Conservation (phyloP, 1,140 invertebrate genomes). For the Drosophila subobscura region DNA sequence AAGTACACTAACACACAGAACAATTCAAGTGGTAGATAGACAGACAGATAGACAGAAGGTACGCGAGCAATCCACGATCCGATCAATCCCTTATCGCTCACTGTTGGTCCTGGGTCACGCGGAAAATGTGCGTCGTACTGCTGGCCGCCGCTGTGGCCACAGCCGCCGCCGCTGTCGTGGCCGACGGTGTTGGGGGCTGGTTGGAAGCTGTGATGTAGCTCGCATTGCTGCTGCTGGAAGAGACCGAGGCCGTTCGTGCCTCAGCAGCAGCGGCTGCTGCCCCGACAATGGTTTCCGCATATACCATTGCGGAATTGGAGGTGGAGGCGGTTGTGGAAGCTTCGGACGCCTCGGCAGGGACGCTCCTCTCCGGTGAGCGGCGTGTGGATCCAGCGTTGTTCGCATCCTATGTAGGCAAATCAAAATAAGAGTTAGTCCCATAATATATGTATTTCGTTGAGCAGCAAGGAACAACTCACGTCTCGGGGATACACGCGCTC, state of each 20-base stretch:
- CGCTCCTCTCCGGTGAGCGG: slow-evolving; percentile 47
- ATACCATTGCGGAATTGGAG: slow-evolving; percentile 10
- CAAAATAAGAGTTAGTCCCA: background rate
- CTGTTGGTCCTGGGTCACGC: slow-evolving; percentile 72
- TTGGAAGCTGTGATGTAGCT: slow-evolving; percentile 59
- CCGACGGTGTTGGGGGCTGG: slow-evolving; percentile 60
- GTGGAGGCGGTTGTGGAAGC: slow-evolving; percentile 2
- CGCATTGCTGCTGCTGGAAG: slow-evolving; percentile 36
- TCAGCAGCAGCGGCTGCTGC: slow-evolving; percentile 28
- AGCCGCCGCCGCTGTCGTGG: slow-evolving; percentile 73
- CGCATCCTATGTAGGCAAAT: slow-evolving; percentile 32
- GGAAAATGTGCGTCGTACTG: slow-evolving; percentile 77
- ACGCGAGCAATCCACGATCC: slow-evolving; percentile 22
- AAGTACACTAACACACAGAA: slow-evolving; percentile 77
- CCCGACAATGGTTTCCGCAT: slow-evolving; percentile 9
- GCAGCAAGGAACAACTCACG: slow-evolving; percentile 30
- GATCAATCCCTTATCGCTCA: slow-evolving; percentile 23
- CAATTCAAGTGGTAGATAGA: slow-evolving; percentile 51
- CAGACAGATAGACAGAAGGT: slow-evolving; percentile 28
- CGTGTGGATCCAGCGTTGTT: slow-evolving; percentile 37
- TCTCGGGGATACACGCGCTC: slow-evolving; percentile 65
- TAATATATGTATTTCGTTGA: background rate
- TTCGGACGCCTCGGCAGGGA: slow-evolving; percentile 11
- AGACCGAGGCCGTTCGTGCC: slow-evolving; percentile 2
- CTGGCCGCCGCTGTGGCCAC: slow-evolving; percentile 78